Evolutionary conservation across 2,888 invertebrate genomes (phyloP).

Genomic region (Hypomecis atomaria): DNA sequence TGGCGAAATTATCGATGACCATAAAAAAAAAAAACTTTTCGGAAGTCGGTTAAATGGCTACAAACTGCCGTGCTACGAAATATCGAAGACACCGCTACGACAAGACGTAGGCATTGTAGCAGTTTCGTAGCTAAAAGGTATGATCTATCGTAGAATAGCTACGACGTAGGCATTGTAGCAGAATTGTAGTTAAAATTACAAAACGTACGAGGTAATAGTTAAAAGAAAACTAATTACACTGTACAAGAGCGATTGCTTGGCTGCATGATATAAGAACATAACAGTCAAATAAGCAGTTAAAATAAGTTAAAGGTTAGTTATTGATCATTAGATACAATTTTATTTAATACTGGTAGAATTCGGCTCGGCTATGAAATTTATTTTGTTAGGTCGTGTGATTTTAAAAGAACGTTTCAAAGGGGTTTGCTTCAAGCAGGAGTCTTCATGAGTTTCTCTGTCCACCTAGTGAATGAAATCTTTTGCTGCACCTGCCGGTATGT

Average conservation of each 20-base stretch:
- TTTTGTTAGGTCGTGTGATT: too few species aligned
- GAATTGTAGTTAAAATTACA: not conserved
- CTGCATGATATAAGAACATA: not conserved
- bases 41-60: too few species aligned
- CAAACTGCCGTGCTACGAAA: conserved; percentile 6
- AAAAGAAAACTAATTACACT: not conserved
- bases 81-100: conserved; percentile 1
- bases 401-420: too few species aligned
- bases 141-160: not conserved
- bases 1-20: too few species aligned
- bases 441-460: too few species aligned
- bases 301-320: not conserved
- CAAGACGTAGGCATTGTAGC: conserved; percentile 22
- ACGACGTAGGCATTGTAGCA: conserved; percentile 20
- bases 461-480: too few species aligned
- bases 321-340: too few species aligned
- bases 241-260: not conserved
- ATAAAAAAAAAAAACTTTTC: too few species aligned
- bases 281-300: not conserved
- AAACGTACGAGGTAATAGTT: not conserved
- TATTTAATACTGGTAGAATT: too few species aligned
- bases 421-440: too few species aligned
- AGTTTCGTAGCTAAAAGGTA: conserved; percentile 4
- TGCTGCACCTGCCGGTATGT: too few species aligned
- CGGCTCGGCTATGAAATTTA: too few species aligned